A percentile compares a stretch with the other conserved stretches of the same genome.
Conservation (phyloP, 2,113 vertebrate genomes). For the Aplodontia rufa region DNA sequence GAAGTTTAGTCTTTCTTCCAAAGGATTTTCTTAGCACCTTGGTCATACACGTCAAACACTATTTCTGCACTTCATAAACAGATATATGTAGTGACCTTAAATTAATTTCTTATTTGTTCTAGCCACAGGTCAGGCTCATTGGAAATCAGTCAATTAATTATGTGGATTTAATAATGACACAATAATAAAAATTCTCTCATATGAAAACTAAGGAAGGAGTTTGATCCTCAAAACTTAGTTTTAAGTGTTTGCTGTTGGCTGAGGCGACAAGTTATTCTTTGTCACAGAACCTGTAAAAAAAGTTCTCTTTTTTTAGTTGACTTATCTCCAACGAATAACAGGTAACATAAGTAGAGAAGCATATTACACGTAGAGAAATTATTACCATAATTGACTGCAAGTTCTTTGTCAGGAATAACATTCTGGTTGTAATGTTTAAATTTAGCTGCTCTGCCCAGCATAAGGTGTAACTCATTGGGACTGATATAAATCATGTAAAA, state of each 20-base stretch:
- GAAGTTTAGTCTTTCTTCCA: background rate
- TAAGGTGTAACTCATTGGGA: background rate
- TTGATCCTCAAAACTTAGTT: background rate
- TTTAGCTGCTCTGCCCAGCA: background rate
- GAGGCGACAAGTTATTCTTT: background rate
- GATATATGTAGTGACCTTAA: background rate
- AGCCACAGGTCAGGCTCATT: background rate
- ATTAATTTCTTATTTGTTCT: background rate
- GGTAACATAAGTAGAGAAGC: background rate
- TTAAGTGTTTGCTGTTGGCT: background rate
- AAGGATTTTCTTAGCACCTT: background rate
- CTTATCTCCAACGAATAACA: background rate
- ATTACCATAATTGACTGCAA: background rate
- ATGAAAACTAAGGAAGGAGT: background rate
- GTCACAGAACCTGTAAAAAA: background rate
- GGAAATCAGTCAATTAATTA: background rate
- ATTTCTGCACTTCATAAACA: background rate
- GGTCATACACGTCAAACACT: background rate
- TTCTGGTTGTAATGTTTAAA: background rate
- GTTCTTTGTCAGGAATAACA: background rate
- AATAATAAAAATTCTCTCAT: background rate
- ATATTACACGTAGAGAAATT: background rate
- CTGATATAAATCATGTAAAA: background rate
- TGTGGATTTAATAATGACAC: background rate
- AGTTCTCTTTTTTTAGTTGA: background rate